phyloP scores from a whole-genome alignment of 1,140 invertebrate species.

The Euschistus heros region DNA sequence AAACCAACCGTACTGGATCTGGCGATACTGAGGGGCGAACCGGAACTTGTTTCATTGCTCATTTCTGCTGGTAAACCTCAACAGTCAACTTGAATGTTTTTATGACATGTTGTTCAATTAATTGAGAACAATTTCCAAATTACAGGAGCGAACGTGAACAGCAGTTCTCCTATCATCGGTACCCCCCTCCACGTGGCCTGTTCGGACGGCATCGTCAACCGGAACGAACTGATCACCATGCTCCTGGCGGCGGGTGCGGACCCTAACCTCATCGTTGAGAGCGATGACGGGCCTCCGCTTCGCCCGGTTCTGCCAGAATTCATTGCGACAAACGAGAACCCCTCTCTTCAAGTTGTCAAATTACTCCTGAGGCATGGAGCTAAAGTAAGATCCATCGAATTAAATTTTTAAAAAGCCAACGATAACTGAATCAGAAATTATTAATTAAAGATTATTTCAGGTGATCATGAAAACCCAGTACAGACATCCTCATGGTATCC shows the following conservation, averaged over 20 bases:
- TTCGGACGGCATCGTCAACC: conserved; percentile 66
- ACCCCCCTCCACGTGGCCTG: conserved; percentile 77
- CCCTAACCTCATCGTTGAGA: conserved; percentile 65
- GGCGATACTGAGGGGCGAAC: conserved; percentile 71
- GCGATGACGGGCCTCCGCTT: conserved; percentile 54
- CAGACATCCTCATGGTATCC: conserved; percentile 65
- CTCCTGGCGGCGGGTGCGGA: conserved; percentile 63
- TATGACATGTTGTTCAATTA: not conserved
- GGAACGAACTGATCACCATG: conserved; percentile 47
- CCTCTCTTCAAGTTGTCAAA: conserved; percentile 52
- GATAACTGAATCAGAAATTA: not conserved
- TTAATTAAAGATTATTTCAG: conserved; percentile 34
- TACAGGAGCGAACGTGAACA: conserved; percentile 67
- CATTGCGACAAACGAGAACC: conserved; percentile 60
- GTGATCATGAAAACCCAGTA: conserved; percentile 74
- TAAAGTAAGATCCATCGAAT: conserved; percentile 39
- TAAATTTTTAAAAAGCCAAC: not conserved
- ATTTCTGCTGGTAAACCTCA: conserved; percentile 47
- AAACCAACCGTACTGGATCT: conserved; percentile 76
- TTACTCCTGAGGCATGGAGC: conserved; percentile 71
- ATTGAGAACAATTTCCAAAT: not conserved
- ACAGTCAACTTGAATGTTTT: not conserved
- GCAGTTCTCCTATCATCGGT: conserved; percentile 70
- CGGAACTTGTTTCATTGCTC: conserved; percentile 55
- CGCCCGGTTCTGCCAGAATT: conserved; percentile 73